Conservation (phyloP, 2,113 vertebrate genomes). For the Protobothrops flavoviridis region DNA sequence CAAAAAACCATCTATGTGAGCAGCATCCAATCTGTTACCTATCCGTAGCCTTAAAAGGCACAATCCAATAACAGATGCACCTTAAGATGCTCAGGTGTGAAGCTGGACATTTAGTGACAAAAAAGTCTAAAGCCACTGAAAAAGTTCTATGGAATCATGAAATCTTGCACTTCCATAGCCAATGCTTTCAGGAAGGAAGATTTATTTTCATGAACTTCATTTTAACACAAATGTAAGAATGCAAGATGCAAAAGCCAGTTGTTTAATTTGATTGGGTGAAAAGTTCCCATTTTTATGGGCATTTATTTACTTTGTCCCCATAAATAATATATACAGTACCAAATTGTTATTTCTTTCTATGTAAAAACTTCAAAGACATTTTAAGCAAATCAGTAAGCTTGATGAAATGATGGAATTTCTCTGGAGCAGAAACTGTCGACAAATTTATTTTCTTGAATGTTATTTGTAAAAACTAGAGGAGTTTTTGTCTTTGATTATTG, state of each 20-base stretch:
- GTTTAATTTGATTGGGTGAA: slow-evolving; percentile 40
- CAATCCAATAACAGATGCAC: background rate
- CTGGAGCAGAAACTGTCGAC: slow-evolving; percentile 55
- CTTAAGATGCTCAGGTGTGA: background rate
- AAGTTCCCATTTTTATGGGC: slow-evolving; percentile 34
- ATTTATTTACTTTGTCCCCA: slow-evolving; percentile 53
- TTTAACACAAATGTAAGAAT: slow-evolving; percentile 22
- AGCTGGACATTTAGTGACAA: background rate
- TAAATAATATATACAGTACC: slow-evolving; percentile 46
- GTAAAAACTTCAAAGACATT: slow-evolving; percentile 65
- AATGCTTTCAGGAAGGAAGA: slow-evolving; percentile 1
- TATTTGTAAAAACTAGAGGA: slow-evolving; percentile 37
- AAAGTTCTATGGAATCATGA: background rate
- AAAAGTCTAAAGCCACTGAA: background rate
- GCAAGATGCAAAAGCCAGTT: slow-evolving; percentile 24
- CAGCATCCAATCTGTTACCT: background rate
- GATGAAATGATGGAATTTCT: slow-evolving; percentile 68
- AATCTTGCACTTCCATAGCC: background rate
- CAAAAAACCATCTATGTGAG: too few species aligned
- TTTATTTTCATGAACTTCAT: background rate
- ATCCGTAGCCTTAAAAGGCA: background rate
- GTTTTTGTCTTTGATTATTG: slow-evolving; percentile 45
- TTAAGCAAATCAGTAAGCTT: slow-evolving; percentile 65
- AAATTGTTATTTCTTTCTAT: slow-evolving; percentile 40
- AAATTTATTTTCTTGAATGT: slow-evolving; percentile 51